Base-by-base conservation (phyloP, 2,888 invertebrate genomes). In the Heliconius hortense region DNA sequence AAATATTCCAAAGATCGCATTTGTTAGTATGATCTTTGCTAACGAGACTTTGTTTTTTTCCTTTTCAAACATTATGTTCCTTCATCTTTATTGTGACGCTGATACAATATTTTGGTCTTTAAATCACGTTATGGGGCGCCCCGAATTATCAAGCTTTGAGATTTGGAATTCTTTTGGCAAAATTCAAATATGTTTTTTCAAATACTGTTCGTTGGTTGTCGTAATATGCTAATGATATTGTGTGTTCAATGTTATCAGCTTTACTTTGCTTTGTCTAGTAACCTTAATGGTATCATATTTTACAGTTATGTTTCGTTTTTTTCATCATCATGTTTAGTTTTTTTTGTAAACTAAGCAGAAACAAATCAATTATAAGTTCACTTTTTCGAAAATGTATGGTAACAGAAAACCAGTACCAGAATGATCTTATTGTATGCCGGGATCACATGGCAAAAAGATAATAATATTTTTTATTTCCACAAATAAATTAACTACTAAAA, bases 21-120 rank as follows among this genome's bases (percentile, higher is more conserved):
- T 77, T 76, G 75, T 77, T 77, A 77, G 75, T 73, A 77, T 73
- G 76, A 77, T 77, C 66, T 76, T 74, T 73, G 76, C 76, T 77
- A 77, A 77, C 76, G 76, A 76, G 76, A 31, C 69, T 60, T 76
- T 73, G 73, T 76, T 77, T 76, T 31, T 74, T 76, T 76, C 71
- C 72, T 73, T 77, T 59, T 70, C 63, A 74, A 74, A 74, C 63
- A 70, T 74, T 74, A 74, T 53, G 74, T 74, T 70, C 63, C 15
- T 70, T 56, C 70, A 13, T 63, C 26, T n/a, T 74, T 70, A 63
- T 74, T 70, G 62, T 74, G 48, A 26, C 48, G n/a, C 39, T 62
- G 69, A 63, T 64, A 35, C 39, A 60, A 71, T 60, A 71, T 62
- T 71, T 71, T 39, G 39, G 60, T 71, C 60, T 21, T 28, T 62